Conservation (phyloP, 2,888 invertebrate genomes). For the Drosophila helvetica region DNA sequence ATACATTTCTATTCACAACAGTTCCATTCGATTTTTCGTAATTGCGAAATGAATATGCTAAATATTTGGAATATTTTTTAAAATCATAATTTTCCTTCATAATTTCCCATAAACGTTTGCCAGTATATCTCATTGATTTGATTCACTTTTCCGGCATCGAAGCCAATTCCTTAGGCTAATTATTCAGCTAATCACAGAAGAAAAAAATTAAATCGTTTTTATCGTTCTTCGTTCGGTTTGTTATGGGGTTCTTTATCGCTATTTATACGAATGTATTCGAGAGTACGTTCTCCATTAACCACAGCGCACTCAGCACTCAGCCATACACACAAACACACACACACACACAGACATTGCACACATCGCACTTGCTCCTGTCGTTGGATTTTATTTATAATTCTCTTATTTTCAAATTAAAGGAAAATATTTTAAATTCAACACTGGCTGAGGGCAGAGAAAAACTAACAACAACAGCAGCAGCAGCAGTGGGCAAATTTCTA, state of each 20-base stretch:
- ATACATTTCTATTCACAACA: background rate
- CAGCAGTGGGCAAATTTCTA: slow-evolving; percentile 35
- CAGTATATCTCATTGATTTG: background rate
- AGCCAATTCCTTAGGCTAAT: slow-evolving; percentile 44
- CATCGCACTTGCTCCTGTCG: slow-evolving; percentile 55
- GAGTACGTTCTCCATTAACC: slow-evolving; percentile 36
- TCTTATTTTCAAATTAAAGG: slow-evolving; percentile 37
- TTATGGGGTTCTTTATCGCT: slow-evolving; percentile 30
- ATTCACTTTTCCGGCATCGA: slow-evolving; percentile 22
- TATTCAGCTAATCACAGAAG: slow-evolving; percentile 22
- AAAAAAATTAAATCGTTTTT: background rate
- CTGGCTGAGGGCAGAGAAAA: slow-evolving; percentile 10
- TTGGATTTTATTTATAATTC: slow-evolving; percentile 30
- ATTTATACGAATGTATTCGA: slow-evolving; percentile 21
- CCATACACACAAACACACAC: slow-evolving; percentile 40
- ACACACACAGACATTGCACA: slow-evolving; percentile 1
- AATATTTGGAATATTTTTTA: background rate
- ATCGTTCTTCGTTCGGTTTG: slow-evolving; percentile 4
- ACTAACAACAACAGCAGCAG: slow-evolving; percentile 17
- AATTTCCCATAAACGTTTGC: background rate
- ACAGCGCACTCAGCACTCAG: slow-evolving; percentile 17
- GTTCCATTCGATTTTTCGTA: too few relatives aligned
- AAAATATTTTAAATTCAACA: slow-evolving; percentile 60
- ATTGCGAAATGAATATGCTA: background rate
- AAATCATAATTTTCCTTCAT: background rate